Base-by-base conservation (phyloP, 2,888 invertebrate species). In the Agrilus biguttatus region DNA sequence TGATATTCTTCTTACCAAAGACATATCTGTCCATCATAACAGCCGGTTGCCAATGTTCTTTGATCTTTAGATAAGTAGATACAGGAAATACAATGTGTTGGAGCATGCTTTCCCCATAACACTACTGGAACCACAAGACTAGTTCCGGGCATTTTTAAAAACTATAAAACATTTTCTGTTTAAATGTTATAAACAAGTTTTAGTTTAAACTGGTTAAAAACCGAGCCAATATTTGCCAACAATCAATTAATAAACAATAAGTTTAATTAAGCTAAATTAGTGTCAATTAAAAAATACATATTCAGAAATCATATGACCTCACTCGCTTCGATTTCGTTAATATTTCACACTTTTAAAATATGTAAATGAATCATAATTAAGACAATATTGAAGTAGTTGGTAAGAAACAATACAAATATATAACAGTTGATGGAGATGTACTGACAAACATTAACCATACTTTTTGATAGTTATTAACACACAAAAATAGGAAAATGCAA, bases 21-120 rank as follows among this genome's bases (percentile, higher is more conserved):
- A 61, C 93, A 92, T 54, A 98, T 89, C 67, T 97, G 97, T 6
- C 97, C 98, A 70, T 98, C 97, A 59, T 95, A 90, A 65, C 95
- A 93, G 32, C 96, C 97, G 3, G 97, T 97, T 38, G 95, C 87
- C 38, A 98, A 72, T 8, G 90, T 91, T 62, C 79, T 83, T 64
- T 92, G 88, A 68, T 96, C 93, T 46, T 84, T 78, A 14, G 95
- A 91, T 42, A 96, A 72, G 60, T 89, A 87, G 45, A 98, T 81
- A 45, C 91, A 85, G 0, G 93, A 93, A 52, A 98, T 88, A 61
- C 93, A 93, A 69, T 97, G 96, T 2, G 95, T 92, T 1, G 97
- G 97, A 2, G 97, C 88, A 59, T 86, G 78, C 55, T 87, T 86
- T 28, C 97, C 97, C 98, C 98, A 98, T 43, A 98, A 71, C 47